Evolutionary conservation across 2,113 vertebrate genomes (phyloP).

Genomic region (Microtus pennsylvanicus): DNA sequence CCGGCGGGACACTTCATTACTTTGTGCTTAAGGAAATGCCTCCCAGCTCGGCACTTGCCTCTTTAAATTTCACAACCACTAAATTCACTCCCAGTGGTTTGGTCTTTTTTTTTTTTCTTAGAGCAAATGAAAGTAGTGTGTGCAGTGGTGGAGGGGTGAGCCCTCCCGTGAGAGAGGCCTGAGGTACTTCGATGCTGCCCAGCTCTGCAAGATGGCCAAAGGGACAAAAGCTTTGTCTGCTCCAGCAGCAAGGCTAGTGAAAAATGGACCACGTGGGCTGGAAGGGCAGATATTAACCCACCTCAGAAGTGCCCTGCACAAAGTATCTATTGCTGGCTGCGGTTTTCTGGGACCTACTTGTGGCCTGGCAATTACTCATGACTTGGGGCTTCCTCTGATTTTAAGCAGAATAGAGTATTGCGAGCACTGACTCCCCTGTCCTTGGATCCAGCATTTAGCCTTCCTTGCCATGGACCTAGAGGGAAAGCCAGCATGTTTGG

Average conservation of each 20-base stretch:
- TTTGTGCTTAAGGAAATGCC: slow-evolving; percentile 68
- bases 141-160: background rate
- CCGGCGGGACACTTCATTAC: slow-evolving; percentile 35
- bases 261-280: accelerated
- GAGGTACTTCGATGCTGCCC: background rate
- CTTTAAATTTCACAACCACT: slow-evolving; percentile 76
- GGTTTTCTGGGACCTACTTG: background rate
- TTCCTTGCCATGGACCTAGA: background rate
- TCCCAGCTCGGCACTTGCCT: slow-evolving; percentile 75
- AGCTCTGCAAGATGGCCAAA: background rate
- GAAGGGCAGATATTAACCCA: too few species aligned
- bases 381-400: background rate
- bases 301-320: background rate
- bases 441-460: too few species aligned
- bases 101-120: background rate
- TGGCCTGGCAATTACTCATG: background rate
- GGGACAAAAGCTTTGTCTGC: background rate
- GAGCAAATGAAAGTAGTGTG: background rate
- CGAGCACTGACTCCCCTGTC: too few species aligned
- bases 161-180: accelerated
- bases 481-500: too few species aligned
- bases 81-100: slow-evolving; percentile 46
- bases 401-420: background rate
- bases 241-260: background rate
- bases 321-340: background rate